phyloP scores from a whole-genome alignment of 2,797 vertebrate species.

The Eidolon dupreanum region DNA sequence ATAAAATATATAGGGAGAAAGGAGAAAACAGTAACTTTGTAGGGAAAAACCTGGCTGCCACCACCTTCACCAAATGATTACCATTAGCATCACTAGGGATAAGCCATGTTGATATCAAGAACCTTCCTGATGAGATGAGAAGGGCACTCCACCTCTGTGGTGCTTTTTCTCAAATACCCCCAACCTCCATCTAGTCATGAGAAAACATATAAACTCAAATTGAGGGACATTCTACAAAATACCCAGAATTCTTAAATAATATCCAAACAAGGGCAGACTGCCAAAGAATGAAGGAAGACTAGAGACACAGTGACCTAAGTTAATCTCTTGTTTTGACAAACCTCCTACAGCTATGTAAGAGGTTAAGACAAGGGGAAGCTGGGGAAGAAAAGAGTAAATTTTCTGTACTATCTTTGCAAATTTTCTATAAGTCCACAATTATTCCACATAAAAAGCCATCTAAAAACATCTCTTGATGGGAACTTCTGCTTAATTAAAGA shows the following conservation, averaged over 20 bases:
- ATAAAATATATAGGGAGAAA: background rate
- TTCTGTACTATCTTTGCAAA: background rate
- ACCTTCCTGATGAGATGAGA: background rate
- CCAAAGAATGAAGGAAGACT: too few species aligned
- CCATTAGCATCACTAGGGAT: background rate
- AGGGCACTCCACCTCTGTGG: too few species aligned
- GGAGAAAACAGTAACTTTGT: background rate
- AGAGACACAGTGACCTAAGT: too few species aligned
- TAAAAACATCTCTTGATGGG: background rate
- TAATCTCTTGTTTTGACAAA: background rate
- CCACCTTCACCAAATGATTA: background rate
- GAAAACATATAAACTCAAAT: background rate
- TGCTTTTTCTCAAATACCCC: background rate
- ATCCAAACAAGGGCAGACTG: too few species aligned
- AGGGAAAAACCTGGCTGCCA: background rate
- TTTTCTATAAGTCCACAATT: background rate
- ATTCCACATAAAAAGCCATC: background rate
- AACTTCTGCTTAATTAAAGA: slow-evolving; percentile 24
- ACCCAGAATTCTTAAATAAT: too few species aligned
- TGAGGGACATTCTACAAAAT: too few species aligned
- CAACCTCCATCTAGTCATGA: background rate
- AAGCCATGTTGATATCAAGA: background rate
- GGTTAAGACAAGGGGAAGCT: background rate
- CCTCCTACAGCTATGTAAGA: background rate
- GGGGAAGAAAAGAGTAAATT: background rate